A percentile compares a stretch with the other conserved stretches of the same genome.
Evolutionary conservation across 2,113 vertebrate genomes (phyloP).

Genomic region (Chascanopsetta lugubris): DNA sequence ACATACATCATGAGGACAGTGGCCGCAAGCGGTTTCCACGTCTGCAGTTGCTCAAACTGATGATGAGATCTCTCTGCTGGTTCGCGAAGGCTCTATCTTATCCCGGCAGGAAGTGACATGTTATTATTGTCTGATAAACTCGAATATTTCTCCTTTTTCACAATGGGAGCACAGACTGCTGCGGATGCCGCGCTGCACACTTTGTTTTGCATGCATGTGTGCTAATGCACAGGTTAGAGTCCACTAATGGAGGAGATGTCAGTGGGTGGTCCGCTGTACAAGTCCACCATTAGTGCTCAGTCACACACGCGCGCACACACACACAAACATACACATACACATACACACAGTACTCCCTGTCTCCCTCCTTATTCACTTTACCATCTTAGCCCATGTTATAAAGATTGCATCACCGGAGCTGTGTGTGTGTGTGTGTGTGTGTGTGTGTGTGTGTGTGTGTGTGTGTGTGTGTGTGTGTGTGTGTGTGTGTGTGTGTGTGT

Average conservation of each 20-base stretch:
- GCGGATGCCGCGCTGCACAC: no score
- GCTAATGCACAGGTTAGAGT: constrained; percentile 52
- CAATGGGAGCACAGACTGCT: neutral
- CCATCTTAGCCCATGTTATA: no score
- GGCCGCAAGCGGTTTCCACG: no score
- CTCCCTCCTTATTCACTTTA: neutral
- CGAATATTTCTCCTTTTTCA: no score
- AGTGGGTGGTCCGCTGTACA: constrained; percentile 21
- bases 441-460: neutral
- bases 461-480: neutral
- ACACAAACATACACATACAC: neutral
- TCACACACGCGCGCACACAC: neutral
- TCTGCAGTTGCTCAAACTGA: no score
- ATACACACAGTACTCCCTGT: neutral
- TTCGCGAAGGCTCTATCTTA: no score
- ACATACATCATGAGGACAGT: no score
- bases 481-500: neutral
- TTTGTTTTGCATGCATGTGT: constrained; percentile 1
- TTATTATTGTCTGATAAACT: no score
- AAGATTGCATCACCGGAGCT: no score
- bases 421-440: neutral
- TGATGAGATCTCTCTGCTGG: no score
- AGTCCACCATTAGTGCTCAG: constrained; percentile 8
- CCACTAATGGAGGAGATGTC: no score
- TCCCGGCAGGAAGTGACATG: no score